These are phyloP conservation scores for Euwallacea similis DNA, from an alignment of 1,140 invertebrate species.

Conservation along the genomic window DNA sequence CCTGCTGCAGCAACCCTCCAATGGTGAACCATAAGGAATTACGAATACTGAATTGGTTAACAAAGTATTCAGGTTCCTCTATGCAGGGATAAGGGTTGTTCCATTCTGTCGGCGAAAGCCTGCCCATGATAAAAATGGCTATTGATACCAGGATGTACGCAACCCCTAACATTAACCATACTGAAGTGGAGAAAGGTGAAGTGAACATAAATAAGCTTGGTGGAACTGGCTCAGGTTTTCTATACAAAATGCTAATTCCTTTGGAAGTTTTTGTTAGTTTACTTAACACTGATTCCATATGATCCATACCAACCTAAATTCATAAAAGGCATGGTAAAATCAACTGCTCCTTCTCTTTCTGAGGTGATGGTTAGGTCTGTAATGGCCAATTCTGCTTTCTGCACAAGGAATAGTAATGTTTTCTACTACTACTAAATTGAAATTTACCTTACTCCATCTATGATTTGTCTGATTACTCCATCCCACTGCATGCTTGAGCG, in stretches of 20 bases:
- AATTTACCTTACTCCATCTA: conserved; percentile 64
- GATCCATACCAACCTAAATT: conserved; percentile 60
- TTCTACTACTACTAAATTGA: neutral
- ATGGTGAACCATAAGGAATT: conserved; percentile 61
- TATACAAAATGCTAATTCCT: conserved; percentile 77
- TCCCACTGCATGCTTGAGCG: conserved; percentile 73
- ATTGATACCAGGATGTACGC: conserved; percentile 75
- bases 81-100: conserved; percentile 74
- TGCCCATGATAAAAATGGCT: conserved; percentile 72
- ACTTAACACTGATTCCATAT: neutral
- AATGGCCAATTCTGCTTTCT: conserved; percentile 78
- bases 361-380: conserved; percentile 90
- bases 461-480: conserved; percentile 85
- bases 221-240: conserved; percentile 68
- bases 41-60: conserved; percentile 69
- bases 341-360: conserved; percentile 78
- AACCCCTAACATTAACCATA: conserved; percentile 75
- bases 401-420: neutral
- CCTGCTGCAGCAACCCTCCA: conserved; percentile 80
- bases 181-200: conserved; percentile 74
- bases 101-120: conserved; percentile 76
- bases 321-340: conserved; percentile 93
- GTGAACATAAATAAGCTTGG: conserved; percentile 79
- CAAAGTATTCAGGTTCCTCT: conserved; percentile 65
- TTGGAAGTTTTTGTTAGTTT: no score